A percentile compares a stretch with the other conserved stretches of the same genome.
Evolutionary conservation across 2,113 vertebrate genomes (phyloP).

Genomic region (Oxygymnocypris stewartii): DNA sequence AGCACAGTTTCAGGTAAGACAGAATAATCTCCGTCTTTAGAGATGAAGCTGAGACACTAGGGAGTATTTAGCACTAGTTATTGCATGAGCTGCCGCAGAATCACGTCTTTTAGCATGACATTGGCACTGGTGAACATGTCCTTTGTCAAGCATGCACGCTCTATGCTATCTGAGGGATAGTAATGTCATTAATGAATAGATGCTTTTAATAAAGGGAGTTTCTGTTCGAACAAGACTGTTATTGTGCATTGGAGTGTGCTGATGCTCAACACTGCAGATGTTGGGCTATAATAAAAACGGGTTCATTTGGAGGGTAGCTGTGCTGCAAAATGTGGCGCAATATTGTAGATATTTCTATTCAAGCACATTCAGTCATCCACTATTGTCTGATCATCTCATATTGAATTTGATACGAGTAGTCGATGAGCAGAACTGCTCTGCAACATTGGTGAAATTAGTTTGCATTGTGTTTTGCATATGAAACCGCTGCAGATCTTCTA

Average conservation of each 20-base stretch:
- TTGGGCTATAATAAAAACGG: conserved; percentile 34
- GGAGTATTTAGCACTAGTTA: background rate
- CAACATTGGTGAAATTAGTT: too few relatives aligned
- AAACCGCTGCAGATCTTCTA: background rate
- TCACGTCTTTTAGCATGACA: background rate
- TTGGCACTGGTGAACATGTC: background rate
- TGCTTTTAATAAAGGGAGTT: background rate
- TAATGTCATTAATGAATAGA: background rate
- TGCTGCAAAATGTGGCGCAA: conserved; percentile 39
- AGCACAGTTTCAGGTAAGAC: conserved; percentile 66
- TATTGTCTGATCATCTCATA: background rate
- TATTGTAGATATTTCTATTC: background rate
- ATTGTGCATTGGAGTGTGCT: background rate
- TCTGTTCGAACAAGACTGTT: background rate
- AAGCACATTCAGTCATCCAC: background rate
- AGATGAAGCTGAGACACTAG: background rate
- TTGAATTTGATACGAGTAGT: background rate
- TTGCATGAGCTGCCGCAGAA: background rate
- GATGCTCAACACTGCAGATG: conserved; percentile 42
- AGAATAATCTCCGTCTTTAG: background rate
- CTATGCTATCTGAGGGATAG: background rate
- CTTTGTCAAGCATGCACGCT: background rate
- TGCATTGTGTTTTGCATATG: background rate
- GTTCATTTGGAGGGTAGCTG: conserved; percentile 43
- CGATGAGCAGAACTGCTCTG: background rate